phyloP scores from a whole-genome alignment of 2,888 invertebrate genomes.

The Scelioninae gen. 1 region DNA sequence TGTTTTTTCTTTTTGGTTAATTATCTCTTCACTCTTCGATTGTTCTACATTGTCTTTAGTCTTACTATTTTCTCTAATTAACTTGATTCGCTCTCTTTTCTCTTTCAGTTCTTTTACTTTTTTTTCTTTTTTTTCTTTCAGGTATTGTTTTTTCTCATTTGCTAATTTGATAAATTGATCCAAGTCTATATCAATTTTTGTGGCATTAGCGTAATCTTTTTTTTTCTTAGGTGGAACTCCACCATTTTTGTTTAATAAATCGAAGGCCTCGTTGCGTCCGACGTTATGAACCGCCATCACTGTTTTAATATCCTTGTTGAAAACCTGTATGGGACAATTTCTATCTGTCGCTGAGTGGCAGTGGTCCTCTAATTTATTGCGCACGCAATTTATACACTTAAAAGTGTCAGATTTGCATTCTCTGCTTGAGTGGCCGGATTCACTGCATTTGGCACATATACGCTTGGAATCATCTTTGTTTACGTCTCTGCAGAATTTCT shows the following conservation, averaged over 20 bases:
- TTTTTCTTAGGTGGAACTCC: conserved; percentile 9
- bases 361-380: not conserved
- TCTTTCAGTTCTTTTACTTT: not conserved
- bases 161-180: conserved; percentile 1
- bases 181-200: not conserved
- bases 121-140: not conserved
- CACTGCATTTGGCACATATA: conserved; percentile 1
- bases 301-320: conserved; percentile 13
- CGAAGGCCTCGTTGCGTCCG: not conserved
- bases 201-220: not conserved
- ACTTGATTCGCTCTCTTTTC: not conserved
- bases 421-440: not conserved
- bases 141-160: not conserved
- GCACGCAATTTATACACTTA: conserved; percentile 2
- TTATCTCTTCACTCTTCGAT: not conserved
- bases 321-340: not conserved
- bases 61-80: too few relatives aligned
- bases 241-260: not conserved
- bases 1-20: too few relatives aligned
- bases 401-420: not conserved
- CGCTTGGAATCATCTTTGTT: not conserved
- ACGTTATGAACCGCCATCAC: conserved; percentile 12
- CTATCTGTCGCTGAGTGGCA: not conserved
- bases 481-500: not conserved
- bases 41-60: too few relatives aligned